Evolutionary conservation across 2,888 invertebrate species (phyloP).

Genomic region (Antheraea assamensis): DNA sequence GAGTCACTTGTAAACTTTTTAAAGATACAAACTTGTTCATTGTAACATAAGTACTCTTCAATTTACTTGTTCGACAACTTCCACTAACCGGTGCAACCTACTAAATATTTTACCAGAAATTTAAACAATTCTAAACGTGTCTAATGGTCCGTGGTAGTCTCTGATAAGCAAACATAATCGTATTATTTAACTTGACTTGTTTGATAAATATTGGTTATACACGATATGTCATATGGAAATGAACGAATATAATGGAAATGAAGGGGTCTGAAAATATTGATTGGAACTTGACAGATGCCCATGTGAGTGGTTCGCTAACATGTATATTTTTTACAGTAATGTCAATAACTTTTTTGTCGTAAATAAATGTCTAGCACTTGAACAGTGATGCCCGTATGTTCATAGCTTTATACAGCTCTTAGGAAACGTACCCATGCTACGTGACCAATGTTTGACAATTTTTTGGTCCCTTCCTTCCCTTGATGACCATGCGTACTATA

Average conservation of each 20-base stretch:
- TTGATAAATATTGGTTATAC: slow-evolving; percentile 42
- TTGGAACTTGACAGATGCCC: background rate
- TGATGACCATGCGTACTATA: no score
- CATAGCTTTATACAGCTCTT: background rate
- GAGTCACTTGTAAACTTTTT: background rate
- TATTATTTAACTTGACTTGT: slow-evolving; percentile 40
- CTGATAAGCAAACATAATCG: slow-evolving; percentile 41
- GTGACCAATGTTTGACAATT: no score
- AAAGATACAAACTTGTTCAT: background rate
- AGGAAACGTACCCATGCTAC: no score
- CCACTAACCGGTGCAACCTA: slow-evolving; percentile 32
- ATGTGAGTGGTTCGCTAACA: background rate
- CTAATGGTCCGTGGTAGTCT: slow-evolving; percentile 56
- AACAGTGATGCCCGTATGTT: background rate
- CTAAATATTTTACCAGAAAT: slow-evolving; percentile 36
- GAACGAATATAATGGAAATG: slow-evolving; percentile 19
- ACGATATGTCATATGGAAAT: slow-evolving; percentile 28
- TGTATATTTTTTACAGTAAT: background rate
- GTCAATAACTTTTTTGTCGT: background rate
- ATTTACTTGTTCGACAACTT: slow-evolving; percentile 37
- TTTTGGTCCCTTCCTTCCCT: no score
- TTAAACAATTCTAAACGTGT: slow-evolving; percentile 39
- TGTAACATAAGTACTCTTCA: slow-evolving; percentile 19
- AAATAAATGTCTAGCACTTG: background rate
- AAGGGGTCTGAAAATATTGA: slow-evolving; percentile 21